Evolutionary conservation across 1,140 invertebrate species (phyloP), one percentile per base, ranked within the genome.

Genomic region (Pinna nobilis): DNA sequence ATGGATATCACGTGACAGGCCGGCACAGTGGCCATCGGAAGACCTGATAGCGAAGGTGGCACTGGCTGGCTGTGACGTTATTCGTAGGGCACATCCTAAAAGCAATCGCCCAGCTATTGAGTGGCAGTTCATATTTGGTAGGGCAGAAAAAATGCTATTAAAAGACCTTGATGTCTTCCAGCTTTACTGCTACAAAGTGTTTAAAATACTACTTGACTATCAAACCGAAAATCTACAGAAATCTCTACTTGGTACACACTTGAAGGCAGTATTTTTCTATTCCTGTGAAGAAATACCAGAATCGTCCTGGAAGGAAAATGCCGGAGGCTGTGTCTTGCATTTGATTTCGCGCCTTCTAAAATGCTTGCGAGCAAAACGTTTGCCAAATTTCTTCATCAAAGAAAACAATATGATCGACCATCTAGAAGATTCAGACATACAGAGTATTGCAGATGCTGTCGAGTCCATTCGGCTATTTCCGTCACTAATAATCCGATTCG

Each of bases 381-480:
- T 44, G n/a, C 39, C 39, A 11, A 44, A 44, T 44, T 44, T 11
- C 39, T 44, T 44, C n/a, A 44, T 44, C 39, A 44, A 44, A 44
- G 39, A 44, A n/a, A 44, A 44, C n/a, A 44, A 44, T n/a, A 44
- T 44, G 39, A 44, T 44, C n/a, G 39, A 44, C 39, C 39, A 44
- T n/a, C n/a, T 44, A 11, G 39, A 9, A 11, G 39, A 44, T 44
- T n/a, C 9, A n/a, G 39, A 44, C 9, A 44, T 44, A 9, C n/a
- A n/a, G 9, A 9, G 39, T 9, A 44, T 44, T 44, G n/a, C 9
- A n/a, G 39, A 44, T 11, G n/a, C n/a, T 9, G 39, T 44, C 9
- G 39, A 44, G 39, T n/a, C n/a, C 9, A 44, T 44, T 11, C 39
- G 39, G n/a, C 9, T 44, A 11, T 44, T 44, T 44, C 39, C 39